Evolutionary conservation across 2,888 invertebrate genomes (phyloP).

Genomic region (Deilephila porcellus): DNA sequence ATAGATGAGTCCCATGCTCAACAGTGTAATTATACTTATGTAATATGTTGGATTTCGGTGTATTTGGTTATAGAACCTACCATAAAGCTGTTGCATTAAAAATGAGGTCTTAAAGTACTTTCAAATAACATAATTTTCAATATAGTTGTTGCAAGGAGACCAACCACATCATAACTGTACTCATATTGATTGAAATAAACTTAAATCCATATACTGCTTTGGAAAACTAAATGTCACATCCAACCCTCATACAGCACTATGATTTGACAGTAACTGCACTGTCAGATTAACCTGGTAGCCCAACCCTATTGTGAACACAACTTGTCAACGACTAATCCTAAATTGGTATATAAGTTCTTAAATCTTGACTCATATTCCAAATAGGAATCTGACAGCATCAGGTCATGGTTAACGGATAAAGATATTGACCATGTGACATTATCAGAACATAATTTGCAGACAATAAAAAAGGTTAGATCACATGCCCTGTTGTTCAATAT

Average conservation of each 20-base stretch:
- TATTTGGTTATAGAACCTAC: too few relatives aligned
- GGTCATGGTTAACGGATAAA: not conserved
- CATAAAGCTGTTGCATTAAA: too few relatives aligned
- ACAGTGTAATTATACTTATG: too few relatives aligned
- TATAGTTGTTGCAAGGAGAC: not conserved
- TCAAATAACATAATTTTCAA: not conserved
- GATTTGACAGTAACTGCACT: not conserved
- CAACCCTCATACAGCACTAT: not conserved
- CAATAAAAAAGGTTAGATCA: not conserved
- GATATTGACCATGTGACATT: not conserved
- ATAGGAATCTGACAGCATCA: not conserved
- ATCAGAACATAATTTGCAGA: not conserved
- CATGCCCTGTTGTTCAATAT: not conserved
- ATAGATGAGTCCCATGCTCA: too few relatives aligned
- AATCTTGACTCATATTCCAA: slow-evolving; percentile 1
- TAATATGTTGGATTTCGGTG: too few relatives aligned
- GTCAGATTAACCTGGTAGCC: not conserved
- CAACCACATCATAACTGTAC: not conserved
- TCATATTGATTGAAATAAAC: not conserved
- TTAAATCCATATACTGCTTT: not conserved
- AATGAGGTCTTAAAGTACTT: not conserved
- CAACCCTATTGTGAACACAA: not conserved
- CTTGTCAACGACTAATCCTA: not conserved
- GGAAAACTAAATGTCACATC: not conserved
- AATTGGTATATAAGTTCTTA: not conserved